Evolutionary conservation across 2,797 vertebrate genomes (phyloP).

Genomic region (Myiotriccus ornatus): DNA sequence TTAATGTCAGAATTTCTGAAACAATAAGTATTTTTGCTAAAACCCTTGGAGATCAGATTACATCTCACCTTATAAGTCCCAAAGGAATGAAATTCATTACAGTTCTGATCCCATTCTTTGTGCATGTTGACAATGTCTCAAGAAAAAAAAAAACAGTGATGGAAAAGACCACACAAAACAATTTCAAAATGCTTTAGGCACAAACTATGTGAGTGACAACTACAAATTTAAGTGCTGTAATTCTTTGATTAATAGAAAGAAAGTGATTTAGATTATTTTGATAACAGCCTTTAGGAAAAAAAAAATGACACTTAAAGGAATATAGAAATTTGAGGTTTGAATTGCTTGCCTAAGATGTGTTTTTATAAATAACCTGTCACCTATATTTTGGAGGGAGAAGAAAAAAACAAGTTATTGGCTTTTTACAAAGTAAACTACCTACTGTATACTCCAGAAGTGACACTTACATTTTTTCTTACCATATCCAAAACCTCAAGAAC

Average conservation of each 20-base stretch:
- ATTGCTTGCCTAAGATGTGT: constrained; percentile 58
- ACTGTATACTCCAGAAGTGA: constrained; percentile 30
- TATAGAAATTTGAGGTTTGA: constrained; percentile 61
- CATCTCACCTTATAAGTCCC: constrained; percentile 43
- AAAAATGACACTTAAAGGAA: constrained; percentile 68
- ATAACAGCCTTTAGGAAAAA: constrained; percentile 69
- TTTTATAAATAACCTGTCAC: constrained; percentile 71
- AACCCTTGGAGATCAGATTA: constrained; percentile 28
- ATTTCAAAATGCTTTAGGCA: constrained; percentile 78
- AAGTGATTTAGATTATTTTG: constrained; percentile 75
- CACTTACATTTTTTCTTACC: constrained; percentile 20
- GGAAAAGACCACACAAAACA: constrained; percentile 77
- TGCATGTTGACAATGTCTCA: constrained; percentile 64
- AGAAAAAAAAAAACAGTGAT: constrained; percentile 52
- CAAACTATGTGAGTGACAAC: constrained; percentile 72
- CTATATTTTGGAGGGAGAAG: constrained; percentile 43
- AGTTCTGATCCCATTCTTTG: constrained; percentile 63
- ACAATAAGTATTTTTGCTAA: constrained; percentile 32
- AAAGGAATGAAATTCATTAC: constrained; percentile 63
- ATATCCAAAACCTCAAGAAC: constrained; percentile 7
- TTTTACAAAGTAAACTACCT: constrained; percentile 55
- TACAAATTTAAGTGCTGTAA: constrained; percentile 77
- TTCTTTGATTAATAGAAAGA: constrained; percentile 77
- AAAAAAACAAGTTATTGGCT: constrained; percentile 44
- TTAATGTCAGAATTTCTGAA: constrained; percentile 13